phyloP scores from a whole-genome alignment of 1,140 invertebrate genomes.

The Grapholita molesta region DNA sequence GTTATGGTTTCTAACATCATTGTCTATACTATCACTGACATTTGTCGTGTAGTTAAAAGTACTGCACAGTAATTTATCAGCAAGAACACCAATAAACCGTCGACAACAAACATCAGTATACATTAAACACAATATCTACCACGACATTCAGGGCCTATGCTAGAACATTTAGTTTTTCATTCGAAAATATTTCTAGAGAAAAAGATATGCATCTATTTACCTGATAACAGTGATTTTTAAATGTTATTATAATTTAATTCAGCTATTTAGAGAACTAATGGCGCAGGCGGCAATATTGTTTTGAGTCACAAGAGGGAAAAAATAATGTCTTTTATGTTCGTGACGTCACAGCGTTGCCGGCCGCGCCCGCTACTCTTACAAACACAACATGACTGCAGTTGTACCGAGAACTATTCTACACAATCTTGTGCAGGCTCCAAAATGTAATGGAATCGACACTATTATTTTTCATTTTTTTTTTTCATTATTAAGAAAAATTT shows the following conservation, averaged over 20 bases:
- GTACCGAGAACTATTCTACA: constrained; percentile 34
- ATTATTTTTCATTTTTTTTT: constrained; percentile 45
- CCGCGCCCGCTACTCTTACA: constrained; percentile 49
- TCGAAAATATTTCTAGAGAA: constrained; percentile 73
- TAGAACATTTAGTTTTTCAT: constrained; percentile 65
- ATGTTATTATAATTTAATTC: constrained; percentile 33
- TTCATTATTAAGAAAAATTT: constrained; percentile 53
- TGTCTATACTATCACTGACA: not conserved
- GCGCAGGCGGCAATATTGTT: constrained; percentile 52
- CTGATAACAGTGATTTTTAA: constrained; percentile 57
- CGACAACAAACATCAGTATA: constrained; percentile 31
- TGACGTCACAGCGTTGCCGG: not conserved
- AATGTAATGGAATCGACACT: constrained; percentile 29
- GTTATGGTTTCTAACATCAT: constrained; percentile 16
- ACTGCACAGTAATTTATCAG: not conserved
- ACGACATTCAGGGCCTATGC: constrained; percentile 68
- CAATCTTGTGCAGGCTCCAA: constrained; percentile 40
- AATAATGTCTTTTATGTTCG: constrained; percentile 18
- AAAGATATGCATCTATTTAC: constrained; percentile 76
- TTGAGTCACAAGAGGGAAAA: constrained; percentile 22
- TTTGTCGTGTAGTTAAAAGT: not conserved
- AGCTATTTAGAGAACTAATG: constrained; percentile 52
- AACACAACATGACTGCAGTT: constrained; percentile 33
- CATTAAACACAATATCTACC: constrained; percentile 62
- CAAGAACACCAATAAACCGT: constrained; percentile 29